These are phyloP conservation scores for Macrochelys suwanniensis DNA, from an alignment of 2,797 vertebrate species.

Conservation along the genomic window DNA sequence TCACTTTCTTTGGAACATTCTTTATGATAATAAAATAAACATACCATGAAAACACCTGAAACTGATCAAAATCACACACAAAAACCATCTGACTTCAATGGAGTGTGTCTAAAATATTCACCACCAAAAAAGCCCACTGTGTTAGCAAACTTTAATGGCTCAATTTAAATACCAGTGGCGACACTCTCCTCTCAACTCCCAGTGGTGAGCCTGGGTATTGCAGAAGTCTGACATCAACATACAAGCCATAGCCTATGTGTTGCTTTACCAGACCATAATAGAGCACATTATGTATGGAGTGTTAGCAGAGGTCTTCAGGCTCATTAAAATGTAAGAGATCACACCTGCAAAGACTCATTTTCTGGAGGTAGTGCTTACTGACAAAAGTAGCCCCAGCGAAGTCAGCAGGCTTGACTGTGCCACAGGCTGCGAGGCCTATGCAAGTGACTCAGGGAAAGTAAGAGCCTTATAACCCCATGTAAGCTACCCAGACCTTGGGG, in stretches of 20 bases:
- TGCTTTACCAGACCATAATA: background rate
- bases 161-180: slow-evolving; percentile 24
- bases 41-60: slow-evolving; percentile 62
- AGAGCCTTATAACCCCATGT: background rate
- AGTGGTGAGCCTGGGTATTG: background rate
- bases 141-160: slow-evolving; percentile 42
- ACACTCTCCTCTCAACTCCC: slow-evolving; percentile 3
- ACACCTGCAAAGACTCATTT: background rate
- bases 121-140: slow-evolving; percentile 14
- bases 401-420: background rate
- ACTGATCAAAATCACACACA: slow-evolving; percentile 35
- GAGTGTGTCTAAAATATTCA: slow-evolving; percentile 55
- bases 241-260: background rate
- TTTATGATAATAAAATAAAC: slow-evolving; percentile 62
- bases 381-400: background rate
- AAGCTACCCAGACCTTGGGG: background rate
- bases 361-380: background rate
- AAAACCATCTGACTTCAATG: slow-evolving; percentile 46
- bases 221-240: background rate
- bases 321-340: background rate
- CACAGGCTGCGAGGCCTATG: background rate
- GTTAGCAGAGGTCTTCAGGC: background rate
- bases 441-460: background rate
- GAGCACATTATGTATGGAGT: background rate
- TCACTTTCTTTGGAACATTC: background rate